Evolutionary conservation across 2,797 vertebrate genomes (phyloP).

Genomic region (Xiphorhynchus erythropygius): DNA sequence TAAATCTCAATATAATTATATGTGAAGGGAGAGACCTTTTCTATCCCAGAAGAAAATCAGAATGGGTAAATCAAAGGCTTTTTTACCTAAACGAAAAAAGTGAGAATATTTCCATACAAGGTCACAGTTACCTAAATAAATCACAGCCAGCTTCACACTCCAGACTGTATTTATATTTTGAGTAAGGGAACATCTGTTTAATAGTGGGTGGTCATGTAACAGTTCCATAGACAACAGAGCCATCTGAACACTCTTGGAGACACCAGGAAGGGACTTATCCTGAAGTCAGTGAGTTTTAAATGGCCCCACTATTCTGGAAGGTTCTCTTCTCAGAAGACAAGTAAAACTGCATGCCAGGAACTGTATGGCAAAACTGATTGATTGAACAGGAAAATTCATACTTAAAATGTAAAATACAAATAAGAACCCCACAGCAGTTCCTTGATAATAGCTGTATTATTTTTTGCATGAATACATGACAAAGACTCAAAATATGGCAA

Average conservation of each 20-base stretch:
- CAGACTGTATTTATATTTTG: constrained; percentile 64
- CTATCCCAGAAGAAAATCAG: not conserved
- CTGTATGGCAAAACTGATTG: not conserved
- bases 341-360: not conserved
- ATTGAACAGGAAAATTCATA: not conserved
- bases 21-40: not conserved
- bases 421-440: not conserved
- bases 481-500: not conserved
- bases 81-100: constrained; percentile 22
- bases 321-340: not conserved
- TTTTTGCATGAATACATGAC: not conserved
- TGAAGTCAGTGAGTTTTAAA: not conserved
- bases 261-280: constrained; percentile 11
- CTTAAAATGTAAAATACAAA: not conserved
- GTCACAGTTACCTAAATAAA: constrained; percentile 68
- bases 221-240: constrained; percentile 41
- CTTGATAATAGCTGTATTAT: not conserved
- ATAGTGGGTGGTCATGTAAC: constrained; percentile 64
- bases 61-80: not conserved
- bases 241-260: not conserved
- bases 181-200: constrained; percentile 65
- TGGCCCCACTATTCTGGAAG: not conserved
- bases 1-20: constrained; percentile 24
- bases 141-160: constrained; percentile 51
- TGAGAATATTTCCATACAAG: constrained; percentile 47